A percentile compares a stretch with the other conserved stretches of the same genome.
phyloP scores from a whole-genome alignment of 2,113 vertebrate genomes.

The Prietella phreatophila region DNA sequence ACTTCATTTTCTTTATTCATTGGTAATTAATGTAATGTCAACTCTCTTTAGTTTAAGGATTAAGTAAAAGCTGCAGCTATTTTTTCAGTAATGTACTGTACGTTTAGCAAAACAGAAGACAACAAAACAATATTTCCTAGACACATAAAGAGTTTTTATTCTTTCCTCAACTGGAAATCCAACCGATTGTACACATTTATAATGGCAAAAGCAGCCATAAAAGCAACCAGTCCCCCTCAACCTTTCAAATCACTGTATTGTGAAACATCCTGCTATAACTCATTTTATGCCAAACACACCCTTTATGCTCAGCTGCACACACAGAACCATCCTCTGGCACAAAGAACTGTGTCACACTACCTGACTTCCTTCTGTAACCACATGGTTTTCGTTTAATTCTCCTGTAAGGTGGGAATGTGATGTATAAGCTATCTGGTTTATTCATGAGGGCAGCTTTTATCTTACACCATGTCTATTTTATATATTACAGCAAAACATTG shows the following conservation, averaged over 20 bases:
- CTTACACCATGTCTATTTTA: neutral
- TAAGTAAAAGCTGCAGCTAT: neutral
- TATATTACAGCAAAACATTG: neutral
- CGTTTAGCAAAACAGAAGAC: neutral
- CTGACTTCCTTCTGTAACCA: neutral
- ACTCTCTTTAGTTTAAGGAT: neutral
- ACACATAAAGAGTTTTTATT: neutral
- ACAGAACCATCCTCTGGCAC: conserved; percentile 3
- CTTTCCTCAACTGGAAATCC: neutral
- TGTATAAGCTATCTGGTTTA: neutral
- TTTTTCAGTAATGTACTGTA: neutral
- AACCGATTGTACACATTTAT: neutral
- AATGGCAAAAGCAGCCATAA: neutral
- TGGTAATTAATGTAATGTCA: neutral
- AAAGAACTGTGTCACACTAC: neutral
- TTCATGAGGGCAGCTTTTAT: conserved; percentile 6
- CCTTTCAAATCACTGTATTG: conserved; percentile 5
- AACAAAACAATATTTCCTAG: neutral
- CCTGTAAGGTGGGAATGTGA: conserved; percentile 17
- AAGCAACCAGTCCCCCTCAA: neutral
- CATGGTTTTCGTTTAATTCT: conserved; percentile 9
- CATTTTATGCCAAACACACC: conserved; percentile 24
- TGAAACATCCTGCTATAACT: conserved; percentile 23
- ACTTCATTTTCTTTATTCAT: conserved; percentile 13
- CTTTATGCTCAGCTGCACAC: conserved; percentile 11